Percentiles rank a stretch among this genome's conserved stretches.
phyloP scores from a whole-genome alignment of 2,888 invertebrate species.

The Toxonevra muliebris region DNA sequence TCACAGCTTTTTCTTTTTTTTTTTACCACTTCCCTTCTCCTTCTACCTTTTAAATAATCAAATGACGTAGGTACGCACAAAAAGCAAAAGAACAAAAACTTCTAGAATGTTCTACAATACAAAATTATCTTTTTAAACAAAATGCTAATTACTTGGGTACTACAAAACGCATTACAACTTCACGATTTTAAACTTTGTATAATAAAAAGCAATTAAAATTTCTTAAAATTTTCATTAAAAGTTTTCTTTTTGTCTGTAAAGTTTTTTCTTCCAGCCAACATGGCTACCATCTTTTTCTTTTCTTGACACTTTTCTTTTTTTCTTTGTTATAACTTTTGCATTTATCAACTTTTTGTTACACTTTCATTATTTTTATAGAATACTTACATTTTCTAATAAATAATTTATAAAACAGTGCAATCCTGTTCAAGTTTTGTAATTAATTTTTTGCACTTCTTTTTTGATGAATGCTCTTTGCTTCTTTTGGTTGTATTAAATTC shows the following conservation, averaged over 20 bases:
- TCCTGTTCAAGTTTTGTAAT: constrained; percentile 2
- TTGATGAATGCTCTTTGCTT: background rate
- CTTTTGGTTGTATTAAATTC: background rate
- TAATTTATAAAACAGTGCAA: constrained; percentile 6
- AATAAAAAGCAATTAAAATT: background rate
- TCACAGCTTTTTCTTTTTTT: too few relatives aligned
- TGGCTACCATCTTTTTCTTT: constrained; percentile 43
- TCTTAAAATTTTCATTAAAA: background rate
- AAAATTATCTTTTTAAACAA: background rate
- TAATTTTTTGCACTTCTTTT: too few relatives aligned
- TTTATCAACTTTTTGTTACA: constrained; percentile 25
- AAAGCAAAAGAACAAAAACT: background rate
- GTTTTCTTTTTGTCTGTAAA: background rate
- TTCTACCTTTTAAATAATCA: too few relatives aligned
- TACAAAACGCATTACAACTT: background rate
- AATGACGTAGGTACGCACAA: background rate
- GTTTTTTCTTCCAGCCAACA: constrained; percentile 49
- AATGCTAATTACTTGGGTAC: background rate
- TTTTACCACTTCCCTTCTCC: too few relatives aligned
- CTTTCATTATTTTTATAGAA: constrained; percentile 29
- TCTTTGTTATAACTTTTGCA: constrained; percentile 30
- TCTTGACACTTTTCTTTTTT: constrained; percentile 6
- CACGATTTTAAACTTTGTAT: background rate
- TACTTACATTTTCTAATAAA: constrained; percentile 34
- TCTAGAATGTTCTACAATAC: background rate